Evolutionary conservation across 2,113 vertebrate genomes (phyloP).

Genomic region (Trachemys scripta): DNA sequence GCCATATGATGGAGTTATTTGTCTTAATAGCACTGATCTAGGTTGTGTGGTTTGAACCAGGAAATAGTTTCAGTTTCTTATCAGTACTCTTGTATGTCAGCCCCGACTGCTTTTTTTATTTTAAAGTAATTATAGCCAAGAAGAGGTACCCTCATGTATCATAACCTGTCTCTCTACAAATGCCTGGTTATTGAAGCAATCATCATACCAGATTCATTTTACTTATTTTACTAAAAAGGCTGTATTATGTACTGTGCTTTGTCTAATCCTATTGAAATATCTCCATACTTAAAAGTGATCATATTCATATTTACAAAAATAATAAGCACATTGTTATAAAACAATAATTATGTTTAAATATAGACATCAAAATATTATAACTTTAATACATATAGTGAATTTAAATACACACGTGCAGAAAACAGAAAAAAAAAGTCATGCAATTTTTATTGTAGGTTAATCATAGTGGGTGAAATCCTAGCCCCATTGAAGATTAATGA

Average conservation of each 20-base stretch:
- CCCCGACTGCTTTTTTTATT: not conserved
- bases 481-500: not conserved
- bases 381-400: not conserved
- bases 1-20: not conserved
- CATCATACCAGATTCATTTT: conserved; percentile 3
- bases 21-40: not conserved
- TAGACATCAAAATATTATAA: no score
- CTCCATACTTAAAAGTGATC: not conserved
- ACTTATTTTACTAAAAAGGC: conserved; percentile 7
- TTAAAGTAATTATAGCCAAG: not conserved
- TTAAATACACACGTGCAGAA: not conserved
- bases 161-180: conserved; percentile 43
- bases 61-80: not conserved
- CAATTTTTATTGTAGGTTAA: not conserved
- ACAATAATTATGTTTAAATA: not conserved
- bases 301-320: not conserved
- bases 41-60: not conserved
- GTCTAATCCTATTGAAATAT: conserved; percentile 33
- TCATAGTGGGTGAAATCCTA: not conserved
- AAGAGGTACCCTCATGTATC: not conserved
- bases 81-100: not conserved
- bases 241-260: not conserved
- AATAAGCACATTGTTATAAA: not conserved
- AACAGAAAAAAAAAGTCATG: not conserved
- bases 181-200: conserved; percentile 27